Conservation (phyloP, 2,888 invertebrate species). For the Coecobrya sp. region DNA sequence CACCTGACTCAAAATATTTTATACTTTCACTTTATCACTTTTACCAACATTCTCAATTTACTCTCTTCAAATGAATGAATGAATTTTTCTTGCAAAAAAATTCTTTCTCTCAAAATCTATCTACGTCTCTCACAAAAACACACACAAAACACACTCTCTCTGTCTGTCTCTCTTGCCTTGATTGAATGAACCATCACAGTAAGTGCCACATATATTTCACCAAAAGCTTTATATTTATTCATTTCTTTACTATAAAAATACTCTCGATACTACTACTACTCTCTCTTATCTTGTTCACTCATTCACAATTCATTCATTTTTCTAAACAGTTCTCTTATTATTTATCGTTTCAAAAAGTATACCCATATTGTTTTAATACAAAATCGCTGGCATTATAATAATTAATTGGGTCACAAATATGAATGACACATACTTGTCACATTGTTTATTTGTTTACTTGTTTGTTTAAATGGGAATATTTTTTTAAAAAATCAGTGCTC, state of each 20-base stretch:
- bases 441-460: not conserved
- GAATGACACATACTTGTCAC: constrained; percentile 14
- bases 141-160: constrained; percentile 44
- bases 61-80: constrained; percentile 61
- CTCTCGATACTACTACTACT: constrained; percentile 39
- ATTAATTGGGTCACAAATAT: no score
- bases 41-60: constrained; percentile 29
- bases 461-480: not conserved
- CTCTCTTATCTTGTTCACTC: constrained; percentile 54
- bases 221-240: constrained; percentile 61
- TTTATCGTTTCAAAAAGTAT: not conserved
- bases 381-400: no score
- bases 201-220: constrained; percentile 79
- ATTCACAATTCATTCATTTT: constrained; percentile 62
- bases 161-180: constrained; percentile 77
- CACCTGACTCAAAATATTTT: constrained; percentile 35
- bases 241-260: constrained; percentile 26
- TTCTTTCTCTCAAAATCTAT: constrained; percentile 9
- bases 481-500: constrained; percentile 62
- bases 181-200: constrained; percentile 78
- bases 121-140: constrained; percentile 55
- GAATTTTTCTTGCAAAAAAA: constrained; percentile 51
- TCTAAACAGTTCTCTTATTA: constrained; percentile 18
- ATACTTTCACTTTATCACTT: constrained; percentile 45
- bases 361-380: not conserved